Evolutionary conservation across 2,797 vertebrate genomes (phyloP).

Genomic region (Gymnopithys bicolor): DNA sequence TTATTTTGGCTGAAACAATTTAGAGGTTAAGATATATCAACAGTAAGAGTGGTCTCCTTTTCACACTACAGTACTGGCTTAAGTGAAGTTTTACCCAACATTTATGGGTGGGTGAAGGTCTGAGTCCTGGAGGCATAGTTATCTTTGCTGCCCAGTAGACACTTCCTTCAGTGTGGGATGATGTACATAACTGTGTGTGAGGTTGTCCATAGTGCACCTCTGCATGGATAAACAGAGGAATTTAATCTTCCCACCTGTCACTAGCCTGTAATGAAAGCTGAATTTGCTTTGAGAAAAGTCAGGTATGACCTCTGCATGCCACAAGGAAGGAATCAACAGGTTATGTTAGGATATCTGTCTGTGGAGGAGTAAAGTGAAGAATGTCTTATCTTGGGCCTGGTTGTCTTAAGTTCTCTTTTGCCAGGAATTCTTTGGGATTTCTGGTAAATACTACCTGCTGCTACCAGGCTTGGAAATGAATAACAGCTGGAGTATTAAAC

Average conservation of each 20-base stretch:
- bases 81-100: background rate
- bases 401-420: background rate
- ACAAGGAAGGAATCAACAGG: background rate
- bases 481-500: background rate
- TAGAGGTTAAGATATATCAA: background rate
- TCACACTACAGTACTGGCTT: background rate
- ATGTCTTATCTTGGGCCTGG: background rate
- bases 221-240: background rate
- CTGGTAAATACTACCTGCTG: conserved; percentile 55
- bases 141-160: background rate
- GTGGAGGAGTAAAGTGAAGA: background rate
- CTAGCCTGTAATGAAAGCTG: background rate
- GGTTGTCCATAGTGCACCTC: background rate
- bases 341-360: background rate
- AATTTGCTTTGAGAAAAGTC: background rate
- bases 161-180: background rate
- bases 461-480: background rate
- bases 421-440: conserved; percentile 1
- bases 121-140: background rate
- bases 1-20: background rate
- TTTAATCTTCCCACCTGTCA: background rate
- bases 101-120: background rate
- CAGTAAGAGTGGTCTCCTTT: background rate
- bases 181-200: accelerated
- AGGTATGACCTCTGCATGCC: background rate